Percentiles rank a stretch among this genome's conserved stretches.
These are phyloP conservation scores for Notodonta dromedarius DNA, from an alignment of 2,888 invertebrate species.

Conservation along the genomic window DNA sequence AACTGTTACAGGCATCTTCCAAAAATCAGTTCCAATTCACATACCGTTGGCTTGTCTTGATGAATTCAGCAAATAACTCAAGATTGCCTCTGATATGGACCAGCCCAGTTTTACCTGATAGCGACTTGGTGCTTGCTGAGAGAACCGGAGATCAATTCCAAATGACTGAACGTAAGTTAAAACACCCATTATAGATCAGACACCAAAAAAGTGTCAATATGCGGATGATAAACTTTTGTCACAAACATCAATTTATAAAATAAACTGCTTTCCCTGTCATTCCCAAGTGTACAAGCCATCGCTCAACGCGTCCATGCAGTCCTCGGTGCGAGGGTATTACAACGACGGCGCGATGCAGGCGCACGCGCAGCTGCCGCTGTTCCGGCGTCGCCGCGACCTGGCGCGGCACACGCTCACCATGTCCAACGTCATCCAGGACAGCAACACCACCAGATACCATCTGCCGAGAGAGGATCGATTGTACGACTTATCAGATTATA, in stretches of 20 bases:
- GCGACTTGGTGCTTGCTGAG: constrained; percentile 61
- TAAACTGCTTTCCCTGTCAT: background rate
- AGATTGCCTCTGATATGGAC: constrained; percentile 30
- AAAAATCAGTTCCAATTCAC: constrained; percentile 50
- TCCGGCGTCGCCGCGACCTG: constrained; percentile 52
- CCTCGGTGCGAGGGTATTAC: constrained; percentile 51
- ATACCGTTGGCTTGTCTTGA: constrained; percentile 62
- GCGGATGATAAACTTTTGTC: no score
- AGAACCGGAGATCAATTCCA: constrained; percentile 33
- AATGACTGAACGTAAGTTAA: constrained; percentile 58
- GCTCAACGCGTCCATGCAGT: constrained; percentile 40
- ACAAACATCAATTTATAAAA: no score
- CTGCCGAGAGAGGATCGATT: constrained; percentile 57
- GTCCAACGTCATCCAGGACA: constrained; percentile 65
- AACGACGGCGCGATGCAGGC: constrained; percentile 50
- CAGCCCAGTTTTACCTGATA: constrained; percentile 50
- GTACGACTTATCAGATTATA: constrained; percentile 41
- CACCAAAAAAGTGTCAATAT: no score
- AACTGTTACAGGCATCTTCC: constrained; percentile 40
- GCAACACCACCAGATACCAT: constrained; percentile 56
- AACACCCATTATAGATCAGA: background rate
- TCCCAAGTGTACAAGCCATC: constrained; percentile 59
- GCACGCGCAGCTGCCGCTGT: constrained; percentile 51
- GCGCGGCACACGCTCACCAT: constrained; percentile 58
- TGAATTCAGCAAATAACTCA: constrained; percentile 25